Percentiles rank a stretch among this genome's conserved stretches.
Evolutionary conservation across 2,797 vertebrate species (phyloP).

Genomic region (Eospalax fontanierii): DNA sequence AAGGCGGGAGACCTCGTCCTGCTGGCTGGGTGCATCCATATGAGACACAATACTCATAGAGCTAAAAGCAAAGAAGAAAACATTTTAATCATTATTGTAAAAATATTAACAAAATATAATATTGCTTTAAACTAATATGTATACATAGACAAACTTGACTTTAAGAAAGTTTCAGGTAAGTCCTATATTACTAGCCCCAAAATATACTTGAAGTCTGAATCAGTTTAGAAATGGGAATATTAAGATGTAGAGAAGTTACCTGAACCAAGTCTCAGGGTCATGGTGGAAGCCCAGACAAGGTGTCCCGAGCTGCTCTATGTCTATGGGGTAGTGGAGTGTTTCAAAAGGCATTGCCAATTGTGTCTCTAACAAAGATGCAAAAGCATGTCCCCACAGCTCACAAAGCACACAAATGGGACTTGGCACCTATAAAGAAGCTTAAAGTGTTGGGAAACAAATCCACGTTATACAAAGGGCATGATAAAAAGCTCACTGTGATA

Average conservation of each 20-base stretch:
- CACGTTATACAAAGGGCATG: not conserved
- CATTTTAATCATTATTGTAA: not conserved
- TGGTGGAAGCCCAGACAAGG: not conserved
- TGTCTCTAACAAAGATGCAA: not conserved
- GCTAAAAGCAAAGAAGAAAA: constrained; percentile 85
- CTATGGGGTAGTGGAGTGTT: not conserved
- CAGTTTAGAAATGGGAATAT: constrained; percentile 31
- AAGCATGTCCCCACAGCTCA: not conserved
- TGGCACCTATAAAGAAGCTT: not conserved
- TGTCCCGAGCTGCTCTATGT: not conserved
- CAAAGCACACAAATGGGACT: not conserved
- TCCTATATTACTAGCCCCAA: not conserved
- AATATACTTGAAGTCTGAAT: not conserved
- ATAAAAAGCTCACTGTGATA: not conserved
- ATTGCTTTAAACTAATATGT: constrained; percentile 15
- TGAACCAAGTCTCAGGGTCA: not conserved
- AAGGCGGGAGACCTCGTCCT: constrained; percentile 88
- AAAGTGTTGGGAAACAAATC: constrained; percentile 41
- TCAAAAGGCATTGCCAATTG: not conserved
- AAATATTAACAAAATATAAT: not conserved
- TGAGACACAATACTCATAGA: constrained; percentile 91
- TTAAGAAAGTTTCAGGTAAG: constrained; percentile 2
- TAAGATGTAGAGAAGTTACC: not conserved
- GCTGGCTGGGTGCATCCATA: constrained; percentile 91
- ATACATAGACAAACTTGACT: not conserved